Evolutionary conservation across 1,140 invertebrate genomes (phyloP), one percentile per base, ranked within the genome.

Genomic region (Bombus picipes): DNA sequence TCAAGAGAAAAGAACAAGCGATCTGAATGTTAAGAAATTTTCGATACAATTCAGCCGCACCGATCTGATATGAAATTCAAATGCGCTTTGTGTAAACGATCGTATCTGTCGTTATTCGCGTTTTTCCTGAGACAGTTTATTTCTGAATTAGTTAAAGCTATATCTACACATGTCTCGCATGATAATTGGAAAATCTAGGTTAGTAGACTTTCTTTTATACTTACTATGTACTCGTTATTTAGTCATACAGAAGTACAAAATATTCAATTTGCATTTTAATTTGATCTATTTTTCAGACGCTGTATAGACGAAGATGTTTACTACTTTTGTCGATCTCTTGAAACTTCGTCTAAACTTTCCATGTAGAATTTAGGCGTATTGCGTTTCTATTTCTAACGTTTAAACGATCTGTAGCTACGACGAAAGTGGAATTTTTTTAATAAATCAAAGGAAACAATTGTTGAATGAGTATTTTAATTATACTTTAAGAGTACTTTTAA

Each of bases 171-270:
- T 81, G 28, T 28, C 32, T 37, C 18, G 39, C 25, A n/a, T n/a
- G n/a, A n/a, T n/a, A n/a, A 13, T 62, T 37, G 15, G 22, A 32
- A 34, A 57, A 83, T 77, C 41, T 70, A 37, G 81, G 74, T 83
- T 57, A 77, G 6, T 22, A 37, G 12, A 8, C 6, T 39, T 37
- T n/a, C n/a, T 28, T 71, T 34, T 18, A 32, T 22, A 53, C 47
- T 22, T 53, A 22, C 5, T 22, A 8, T 18, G 5, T 6, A 8
- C 18, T 53, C 18, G 25, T 13, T 53, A 25, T 15, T n/a, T 28
- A 25, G 57, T 73, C 53, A 28, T 70, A 22, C n/a, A 39, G 13
- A 32, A 6, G 25, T 15, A 70, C 25, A 32, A 37, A 12, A 12
- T 47, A 71, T 71, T 39, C 28, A 13, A 4, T 34, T 28, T 13